Evolutionary conservation across 1,140 invertebrate species (phyloP), one percentile per base, ranked within the genome.

Genomic region (Bactericera cockerelli): DNA sequence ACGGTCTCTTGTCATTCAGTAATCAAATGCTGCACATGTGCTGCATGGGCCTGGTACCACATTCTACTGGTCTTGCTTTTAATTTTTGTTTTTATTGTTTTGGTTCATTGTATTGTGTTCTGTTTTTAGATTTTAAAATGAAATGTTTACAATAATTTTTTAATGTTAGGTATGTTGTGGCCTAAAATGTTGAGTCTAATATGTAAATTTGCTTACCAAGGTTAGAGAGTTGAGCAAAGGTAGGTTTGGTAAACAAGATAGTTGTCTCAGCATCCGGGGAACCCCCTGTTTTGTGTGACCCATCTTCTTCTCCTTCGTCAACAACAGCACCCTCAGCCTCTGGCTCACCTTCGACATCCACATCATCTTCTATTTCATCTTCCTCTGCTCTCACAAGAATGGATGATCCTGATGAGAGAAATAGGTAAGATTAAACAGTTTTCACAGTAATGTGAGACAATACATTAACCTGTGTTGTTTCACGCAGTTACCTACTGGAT

Each of bases 221-320:
- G 66, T 75, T 75, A 67, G 75, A 74, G 63, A 79, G 76, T 63
- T 75, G 74, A 63, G 74, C 75, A 31, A 74, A 68, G 26, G 80
- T 67, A 33, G 93, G 94, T 71, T 89, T 90, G 2, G 87, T 93
- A 70, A 99, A 98, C 38, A 97, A 74, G 66, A 98, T 83, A 21
- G 82, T 86, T 0, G 93, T 91, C 66, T 95, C 91, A 33, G 89
- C 88, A 79, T 97, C 86, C 28, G 87, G 83, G 0, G 92, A 94
- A n/a, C 89, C 83, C 64, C 55, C 55, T 26, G 22, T 3, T 28
- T 24, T 28, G 3, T 11, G 14, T 10, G 22, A 26, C n/a, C 22
- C 55, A 28, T 24, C 55, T 6, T 56, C 55, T n/a, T 56, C 55
- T 2, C 55, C 55, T 56, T 28, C 55, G 14, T 56, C 55, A 3